These are phyloP conservation scores for Ariopsis seemanni DNA, from an alignment of 2,113 vertebrate genomes.

Conservation along the genomic window DNA sequence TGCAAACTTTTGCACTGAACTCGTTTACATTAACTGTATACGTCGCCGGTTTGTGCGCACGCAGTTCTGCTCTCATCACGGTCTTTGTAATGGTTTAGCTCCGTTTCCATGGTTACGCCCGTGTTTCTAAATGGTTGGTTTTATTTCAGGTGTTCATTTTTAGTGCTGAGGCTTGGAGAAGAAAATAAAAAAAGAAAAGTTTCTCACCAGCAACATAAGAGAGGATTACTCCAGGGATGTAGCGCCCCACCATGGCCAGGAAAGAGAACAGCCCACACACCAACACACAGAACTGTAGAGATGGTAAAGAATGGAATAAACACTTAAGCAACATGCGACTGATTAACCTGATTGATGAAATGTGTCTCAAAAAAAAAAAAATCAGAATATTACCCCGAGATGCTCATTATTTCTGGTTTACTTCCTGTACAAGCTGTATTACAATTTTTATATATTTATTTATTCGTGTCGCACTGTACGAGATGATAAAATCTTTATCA, in stretches of 20 bases:
- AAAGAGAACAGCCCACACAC: constrained; percentile 83
- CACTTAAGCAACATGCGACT: not conserved
- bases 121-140: not conserved
- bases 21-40: not conserved
- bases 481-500: not conserved
- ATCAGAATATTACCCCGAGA: too few species aligned
- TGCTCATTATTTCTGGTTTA: not conserved
- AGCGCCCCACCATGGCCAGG: constrained; percentile 83
- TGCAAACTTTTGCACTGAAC: not conserved
- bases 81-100: not conserved
- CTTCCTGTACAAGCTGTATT: not conserved
- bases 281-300: constrained; percentile 87
- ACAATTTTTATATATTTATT: too few species aligned
- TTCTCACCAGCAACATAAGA: constrained; percentile 89
- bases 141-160: not conserved
- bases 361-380: too few species aligned
- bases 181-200: not conserved
- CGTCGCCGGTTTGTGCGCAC: not conserved
- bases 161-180: too few species aligned
- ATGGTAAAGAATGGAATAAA: not conserved
- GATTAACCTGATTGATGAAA: too few species aligned
- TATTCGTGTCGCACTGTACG: too few species aligned
- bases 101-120: not conserved
- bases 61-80: not conserved
- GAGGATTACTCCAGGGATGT: constrained; percentile 88